These are phyloP conservation scores for Hypena proboscidalis DNA, from an alignment of 2,888 invertebrate genomes.

Conservation along the genomic window DNA sequence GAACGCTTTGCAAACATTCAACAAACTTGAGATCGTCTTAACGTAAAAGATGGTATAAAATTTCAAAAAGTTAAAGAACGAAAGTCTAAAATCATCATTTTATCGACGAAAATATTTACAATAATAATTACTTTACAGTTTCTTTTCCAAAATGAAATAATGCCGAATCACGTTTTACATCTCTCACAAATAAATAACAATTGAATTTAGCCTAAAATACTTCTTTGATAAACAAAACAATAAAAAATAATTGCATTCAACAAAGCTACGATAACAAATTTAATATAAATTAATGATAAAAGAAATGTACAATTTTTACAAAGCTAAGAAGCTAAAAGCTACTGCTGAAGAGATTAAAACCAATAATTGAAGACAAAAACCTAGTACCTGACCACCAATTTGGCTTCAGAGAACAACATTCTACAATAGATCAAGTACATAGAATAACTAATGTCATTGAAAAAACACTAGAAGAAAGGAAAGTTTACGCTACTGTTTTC, in stretches of 20 bases:
- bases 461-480: no score
- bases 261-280: conserved; percentile 85
- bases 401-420: no score
- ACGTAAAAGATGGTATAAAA: conserved; percentile 83
- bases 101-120: conserved; percentile 75
- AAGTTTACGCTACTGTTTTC: no score
- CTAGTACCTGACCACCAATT: no score
- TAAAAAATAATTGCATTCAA: conserved; percentile 85
- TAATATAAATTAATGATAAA: conserved; percentile 84
- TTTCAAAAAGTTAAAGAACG: conserved; percentile 77
- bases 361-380: no score
- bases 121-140: conserved; percentile 62
- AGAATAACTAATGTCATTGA: no score
- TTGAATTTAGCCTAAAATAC: conserved; percentile 84
- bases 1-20: conserved; percentile 85
- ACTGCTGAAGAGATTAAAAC: no score
- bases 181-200: conserved; percentile 84
- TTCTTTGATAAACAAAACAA: conserved; percentile 84
- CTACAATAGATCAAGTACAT: no score
- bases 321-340: conserved; percentile 76
- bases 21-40: conserved; percentile 85
- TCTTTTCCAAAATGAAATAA: conserved; percentile 58
- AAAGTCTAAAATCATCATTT: conserved; percentile 72
- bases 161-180: conserved; percentile 80
- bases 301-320: conserved; percentile 84